phyloP scores from a whole-genome alignment of 2,888 invertebrate genomes.

The Falcaria lacertinaria region DNA sequence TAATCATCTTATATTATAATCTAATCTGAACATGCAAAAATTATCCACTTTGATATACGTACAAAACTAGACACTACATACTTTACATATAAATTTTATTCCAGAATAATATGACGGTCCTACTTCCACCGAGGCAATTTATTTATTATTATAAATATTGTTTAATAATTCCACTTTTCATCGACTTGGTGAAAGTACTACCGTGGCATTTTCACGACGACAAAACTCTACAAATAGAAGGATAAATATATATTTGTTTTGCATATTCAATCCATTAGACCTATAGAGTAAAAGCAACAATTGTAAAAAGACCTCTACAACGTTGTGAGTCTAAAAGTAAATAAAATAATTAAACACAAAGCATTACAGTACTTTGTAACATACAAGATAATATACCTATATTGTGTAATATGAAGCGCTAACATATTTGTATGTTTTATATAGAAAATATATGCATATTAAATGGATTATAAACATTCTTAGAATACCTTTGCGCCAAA shows the following conservation, averaged over 20 bases:
- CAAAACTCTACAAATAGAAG: slow-evolving; percentile 41
- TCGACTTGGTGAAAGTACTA: slow-evolving; percentile 41
- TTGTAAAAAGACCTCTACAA: no score
- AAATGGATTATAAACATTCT: no score
- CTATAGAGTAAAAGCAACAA: slow-evolving; percentile 57
- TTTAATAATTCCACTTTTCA: slow-evolving; percentile 25
- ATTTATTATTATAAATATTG: slow-evolving; percentile 12
- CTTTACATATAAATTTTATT: slow-evolving; percentile 33
- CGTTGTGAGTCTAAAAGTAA: no score
- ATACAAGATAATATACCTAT: no score
- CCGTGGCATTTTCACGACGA: slow-evolving; percentile 34
- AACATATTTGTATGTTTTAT: neutral
- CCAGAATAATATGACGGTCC: slow-evolving; percentile 28
- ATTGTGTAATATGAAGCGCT: slow-evolving; percentile 38
- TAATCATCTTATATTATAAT: slow-evolving; percentile 19
- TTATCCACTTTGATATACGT: slow-evolving; percentile 39
- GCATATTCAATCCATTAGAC: slow-evolving; percentile 28
- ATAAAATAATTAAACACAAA: no score
- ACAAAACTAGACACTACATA: slow-evolving; percentile 56
- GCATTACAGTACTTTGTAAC: no score
- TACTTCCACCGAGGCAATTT: slow-evolving; percentile 40
- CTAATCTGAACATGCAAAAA: slow-evolving; percentile 42
- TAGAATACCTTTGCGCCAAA: no score
- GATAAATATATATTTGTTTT: slow-evolving; percentile 28
- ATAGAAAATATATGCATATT: neutral